Conservation (phyloP, 2,888 invertebrate genomes). For the Teleogryllus oceanicus region DNA sequence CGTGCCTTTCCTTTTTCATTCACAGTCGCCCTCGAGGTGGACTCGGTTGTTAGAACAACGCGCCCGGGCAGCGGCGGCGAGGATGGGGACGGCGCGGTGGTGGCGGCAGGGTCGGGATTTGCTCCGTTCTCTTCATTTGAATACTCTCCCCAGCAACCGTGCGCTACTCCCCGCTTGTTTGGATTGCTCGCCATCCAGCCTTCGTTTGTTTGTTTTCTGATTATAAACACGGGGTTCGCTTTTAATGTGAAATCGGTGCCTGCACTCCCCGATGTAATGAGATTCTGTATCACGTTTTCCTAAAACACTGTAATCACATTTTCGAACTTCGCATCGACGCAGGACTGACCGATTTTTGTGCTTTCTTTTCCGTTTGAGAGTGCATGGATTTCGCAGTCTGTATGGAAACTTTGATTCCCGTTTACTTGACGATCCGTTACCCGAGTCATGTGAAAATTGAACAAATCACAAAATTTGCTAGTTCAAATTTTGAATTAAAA, state of each 20-base stretch:
- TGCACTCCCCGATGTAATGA: slow-evolving; percentile 20
- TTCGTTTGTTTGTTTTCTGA: slow-evolving; percentile 18
- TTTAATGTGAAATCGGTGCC: slow-evolving; percentile 19
- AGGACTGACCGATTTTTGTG: not conserved
- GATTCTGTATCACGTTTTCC: slow-evolving; percentile 26
- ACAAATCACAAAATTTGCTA: not conserved
- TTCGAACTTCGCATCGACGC: not conserved
- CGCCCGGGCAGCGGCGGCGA: not conserved
- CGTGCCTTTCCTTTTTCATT: not conserved
- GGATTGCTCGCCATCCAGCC: not conserved
- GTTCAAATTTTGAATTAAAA: too few relatives aligned
- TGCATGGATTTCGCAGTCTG: not conserved
- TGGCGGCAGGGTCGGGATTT: not conserved
- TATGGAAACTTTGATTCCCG: not conserved
- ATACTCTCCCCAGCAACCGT: not conserved
- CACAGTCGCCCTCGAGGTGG: not conserved
- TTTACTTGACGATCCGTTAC: not conserved
- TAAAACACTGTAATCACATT: slow-evolving; percentile 20
- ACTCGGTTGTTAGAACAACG: not conserved
- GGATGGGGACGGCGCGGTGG: not conserved
- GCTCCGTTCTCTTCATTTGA: slow-evolving; percentile 8
- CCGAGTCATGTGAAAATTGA: not conserved
- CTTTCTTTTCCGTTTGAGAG: not conserved
- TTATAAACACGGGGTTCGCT: slow-evolving; percentile 12
- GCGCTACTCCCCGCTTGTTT: slow-evolving; percentile 1